These are phyloP conservation scores for Paramacrobiotus metropolitanus DNA, from an alignment of 1,140 invertebrate species.

Conservation along the genomic window DNA sequence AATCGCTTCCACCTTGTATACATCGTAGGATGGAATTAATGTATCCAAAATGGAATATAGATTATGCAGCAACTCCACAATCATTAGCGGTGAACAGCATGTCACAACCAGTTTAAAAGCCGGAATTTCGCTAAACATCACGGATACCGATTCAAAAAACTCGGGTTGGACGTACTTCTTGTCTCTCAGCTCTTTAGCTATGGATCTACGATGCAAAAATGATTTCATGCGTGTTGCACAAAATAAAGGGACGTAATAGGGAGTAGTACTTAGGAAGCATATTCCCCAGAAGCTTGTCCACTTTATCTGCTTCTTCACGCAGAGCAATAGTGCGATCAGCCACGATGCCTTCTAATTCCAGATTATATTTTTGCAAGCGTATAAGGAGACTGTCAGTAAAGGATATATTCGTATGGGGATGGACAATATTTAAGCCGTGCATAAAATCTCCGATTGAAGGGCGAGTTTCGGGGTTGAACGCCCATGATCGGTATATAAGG, in stretches of 20 bases:
- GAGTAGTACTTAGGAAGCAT: not conserved
- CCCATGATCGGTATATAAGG: not conserved
- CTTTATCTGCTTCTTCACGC: not conserved
- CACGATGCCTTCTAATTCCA: not conserved
- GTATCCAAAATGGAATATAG: slow-evolving; percentile 15
- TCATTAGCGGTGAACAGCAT: slow-evolving; percentile 18
- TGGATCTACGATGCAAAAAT: not conserved
- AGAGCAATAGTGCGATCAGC: not conserved
- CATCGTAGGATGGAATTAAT: slow-evolving; percentile 19
- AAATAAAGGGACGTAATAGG: not conserved
- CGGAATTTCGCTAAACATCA: not conserved
- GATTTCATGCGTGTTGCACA: not conserved
- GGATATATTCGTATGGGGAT: not conserved
- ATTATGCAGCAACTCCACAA: slow-evolving; percentile 7
- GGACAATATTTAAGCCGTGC: not conserved
- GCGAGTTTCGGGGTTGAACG: not conserved
- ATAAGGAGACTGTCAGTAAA: not conserved
- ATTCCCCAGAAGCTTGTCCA: not conserved
- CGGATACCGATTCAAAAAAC: not conserved
- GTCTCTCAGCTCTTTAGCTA: not conserved
- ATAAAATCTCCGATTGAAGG: not conserved
- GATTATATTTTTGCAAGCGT: not conserved
- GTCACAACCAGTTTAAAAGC: slow-evolving; percentile 18
- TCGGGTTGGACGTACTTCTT: not conserved
- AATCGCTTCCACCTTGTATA: slow-evolving; percentile 21